Evolutionary conservation across 1,140 invertebrate species (phyloP).

Genomic region (Philopotamus ludificatus): DNA sequence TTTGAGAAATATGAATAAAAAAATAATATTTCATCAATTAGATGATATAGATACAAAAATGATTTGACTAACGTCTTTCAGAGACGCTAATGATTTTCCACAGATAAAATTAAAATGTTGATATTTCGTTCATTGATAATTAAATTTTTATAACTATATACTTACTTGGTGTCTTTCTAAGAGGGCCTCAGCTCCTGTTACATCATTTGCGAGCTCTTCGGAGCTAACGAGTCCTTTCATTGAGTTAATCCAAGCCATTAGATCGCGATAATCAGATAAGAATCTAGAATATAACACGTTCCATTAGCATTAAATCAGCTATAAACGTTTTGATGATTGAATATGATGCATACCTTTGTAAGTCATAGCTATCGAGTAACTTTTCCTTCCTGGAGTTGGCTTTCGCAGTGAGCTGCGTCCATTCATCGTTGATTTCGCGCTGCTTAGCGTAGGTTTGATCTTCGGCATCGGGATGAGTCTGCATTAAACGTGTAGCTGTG

Average conservation of each 20-base stretch:
- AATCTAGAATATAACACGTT: constrained; percentile 57
- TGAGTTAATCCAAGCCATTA: constrained; percentile 98
- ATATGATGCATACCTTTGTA: constrained; percentile 69
- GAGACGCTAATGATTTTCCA: no score
- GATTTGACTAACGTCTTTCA: no score
- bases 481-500: constrained; percentile 91
- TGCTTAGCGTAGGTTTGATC: constrained; percentile 97
- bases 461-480: constrained; percentile 95
- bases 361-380: constrained; percentile 94
- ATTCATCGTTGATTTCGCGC: constrained; percentile 97
- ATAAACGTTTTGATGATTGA: not conserved
- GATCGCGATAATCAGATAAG: constrained; percentile 94
- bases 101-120: no score
- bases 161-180: constrained; percentile 95
- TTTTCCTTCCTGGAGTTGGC: constrained; percentile 97
- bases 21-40: no score
- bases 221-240: constrained; percentile 98
- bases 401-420: constrained; percentile 93
- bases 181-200: constrained; percentile 96
- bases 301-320: no score
- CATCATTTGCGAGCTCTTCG: constrained; percentile 99
- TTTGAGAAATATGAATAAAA: no score
- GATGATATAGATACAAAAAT: no score
- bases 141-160: no score
- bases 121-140: no score